Conservation (phyloP, 1,140 invertebrate species). For the Cheumatopsyche charites region DNA sequence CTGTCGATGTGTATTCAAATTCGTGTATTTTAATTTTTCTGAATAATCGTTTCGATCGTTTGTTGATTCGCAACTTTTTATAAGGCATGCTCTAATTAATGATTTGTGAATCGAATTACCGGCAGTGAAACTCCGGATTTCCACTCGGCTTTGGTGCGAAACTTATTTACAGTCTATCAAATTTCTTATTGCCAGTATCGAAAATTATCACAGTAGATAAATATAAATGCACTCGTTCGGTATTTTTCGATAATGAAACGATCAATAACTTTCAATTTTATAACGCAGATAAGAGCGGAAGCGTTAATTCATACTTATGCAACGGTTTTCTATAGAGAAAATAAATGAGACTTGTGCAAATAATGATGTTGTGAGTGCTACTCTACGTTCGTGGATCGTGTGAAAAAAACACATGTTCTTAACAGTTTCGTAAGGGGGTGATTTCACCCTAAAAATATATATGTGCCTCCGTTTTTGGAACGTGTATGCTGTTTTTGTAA, state of each 20-base stretch:
- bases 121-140: constrained; percentile 7
- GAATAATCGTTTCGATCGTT: no score
- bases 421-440: constrained; percentile 10
- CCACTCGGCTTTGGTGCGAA: neutral
- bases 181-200: no score
- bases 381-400: neutral
- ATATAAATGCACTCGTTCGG: no score
- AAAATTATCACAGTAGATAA: no score
- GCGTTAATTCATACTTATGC: no score
- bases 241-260: no score
- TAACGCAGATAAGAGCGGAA: no score
- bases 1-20: neutral
- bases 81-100: neutral
- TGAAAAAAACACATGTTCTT: constrained; percentile 17
- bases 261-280: no score
- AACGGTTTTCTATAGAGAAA: no score
- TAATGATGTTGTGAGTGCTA: neutral
- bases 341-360: no score
- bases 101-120: neutral
- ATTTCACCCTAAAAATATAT: neutral
- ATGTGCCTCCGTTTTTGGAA: constrained; percentile 8
- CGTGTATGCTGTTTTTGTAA: neutral
- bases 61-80: no score
- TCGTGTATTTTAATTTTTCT: neutral
- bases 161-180: no score